These are phyloP conservation scores for Palaemon carinicauda DNA, from an alignment of 1,140 invertebrate genomes.

Conservation along the genomic window DNA sequence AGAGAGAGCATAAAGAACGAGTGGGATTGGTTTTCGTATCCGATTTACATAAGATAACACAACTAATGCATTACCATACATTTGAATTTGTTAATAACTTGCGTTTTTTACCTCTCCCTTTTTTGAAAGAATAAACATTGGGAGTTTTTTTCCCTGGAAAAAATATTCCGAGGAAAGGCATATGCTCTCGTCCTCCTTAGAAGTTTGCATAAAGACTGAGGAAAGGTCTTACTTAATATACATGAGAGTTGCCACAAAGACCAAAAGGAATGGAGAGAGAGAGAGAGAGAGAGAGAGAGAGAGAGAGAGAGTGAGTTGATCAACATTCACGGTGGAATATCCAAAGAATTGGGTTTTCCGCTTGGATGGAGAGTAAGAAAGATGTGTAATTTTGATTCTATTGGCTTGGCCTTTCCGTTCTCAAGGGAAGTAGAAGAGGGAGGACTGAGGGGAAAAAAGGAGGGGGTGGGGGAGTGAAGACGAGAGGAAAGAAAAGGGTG, in stretches of 20 bases:
- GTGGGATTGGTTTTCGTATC: too few species aligned
- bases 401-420: background rate
- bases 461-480: background rate
- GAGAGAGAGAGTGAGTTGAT: background rate
- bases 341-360: background rate
- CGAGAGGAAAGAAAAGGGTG: background rate
- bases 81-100: too few species aligned
- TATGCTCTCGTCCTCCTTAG: background rate
- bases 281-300: too few species aligned
- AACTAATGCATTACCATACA: too few species aligned
- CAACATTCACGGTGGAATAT: background rate
- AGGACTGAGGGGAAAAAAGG: too few species aligned
- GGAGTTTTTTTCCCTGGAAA: too few species aligned
- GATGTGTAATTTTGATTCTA: conserved; percentile 10
- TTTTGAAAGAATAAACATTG: too few species aligned
- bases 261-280: background rate
- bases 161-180: background rate
- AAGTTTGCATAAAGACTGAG: background rate
- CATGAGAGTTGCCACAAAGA: background rate
- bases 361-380: background rate
- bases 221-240: background rate
- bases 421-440: background rate
- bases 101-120: too few species aligned
- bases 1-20: too few species aligned
- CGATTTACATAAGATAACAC: too few species aligned